Conservation (phyloP, 1,140 invertebrate genomes). For the Hesperophylax magnus region DNA sequence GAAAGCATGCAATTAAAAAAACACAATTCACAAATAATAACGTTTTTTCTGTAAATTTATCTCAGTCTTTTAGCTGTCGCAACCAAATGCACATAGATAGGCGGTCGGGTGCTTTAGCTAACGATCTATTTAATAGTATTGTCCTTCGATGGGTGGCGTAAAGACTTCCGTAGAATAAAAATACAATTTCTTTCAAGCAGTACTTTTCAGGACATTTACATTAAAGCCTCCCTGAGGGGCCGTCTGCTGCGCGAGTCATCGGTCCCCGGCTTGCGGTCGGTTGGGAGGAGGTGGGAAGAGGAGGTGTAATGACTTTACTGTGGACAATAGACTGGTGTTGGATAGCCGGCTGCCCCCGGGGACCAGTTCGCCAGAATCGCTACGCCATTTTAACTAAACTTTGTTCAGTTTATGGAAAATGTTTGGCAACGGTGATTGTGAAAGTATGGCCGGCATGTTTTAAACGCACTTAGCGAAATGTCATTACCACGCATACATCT, state of each 20-base stretch:
- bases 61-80: too few relatives aligned
- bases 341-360: constrained; percentile 5
- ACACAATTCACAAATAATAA: too few relatives aligned
- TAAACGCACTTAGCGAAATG: neutral
- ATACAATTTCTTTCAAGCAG: too few relatives aligned
- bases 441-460: neutral
- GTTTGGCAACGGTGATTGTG: neutral
- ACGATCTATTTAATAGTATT: too few relatives aligned
- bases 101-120: too few relatives aligned
- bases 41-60: too few relatives aligned
- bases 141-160: too few relatives aligned
- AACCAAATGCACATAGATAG: too few relatives aligned
- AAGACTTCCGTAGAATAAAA: too few relatives aligned
- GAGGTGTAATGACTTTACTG: constrained; percentile 11
- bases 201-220: constrained; percentile 18
- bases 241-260: neutral
- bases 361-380: constrained; percentile 13
- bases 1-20: too few relatives aligned
- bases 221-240: constrained; percentile 1
- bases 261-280: constrained; percentile 1
- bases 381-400: neutral
- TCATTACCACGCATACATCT: neutral
- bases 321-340: constrained; percentile 11
- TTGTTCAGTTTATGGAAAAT: constrained; percentile 3
- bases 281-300: too few relatives aligned